Base-by-base conservation (phyloP, 2,888 invertebrate species). In the Xestia c-nigrum region DNA sequence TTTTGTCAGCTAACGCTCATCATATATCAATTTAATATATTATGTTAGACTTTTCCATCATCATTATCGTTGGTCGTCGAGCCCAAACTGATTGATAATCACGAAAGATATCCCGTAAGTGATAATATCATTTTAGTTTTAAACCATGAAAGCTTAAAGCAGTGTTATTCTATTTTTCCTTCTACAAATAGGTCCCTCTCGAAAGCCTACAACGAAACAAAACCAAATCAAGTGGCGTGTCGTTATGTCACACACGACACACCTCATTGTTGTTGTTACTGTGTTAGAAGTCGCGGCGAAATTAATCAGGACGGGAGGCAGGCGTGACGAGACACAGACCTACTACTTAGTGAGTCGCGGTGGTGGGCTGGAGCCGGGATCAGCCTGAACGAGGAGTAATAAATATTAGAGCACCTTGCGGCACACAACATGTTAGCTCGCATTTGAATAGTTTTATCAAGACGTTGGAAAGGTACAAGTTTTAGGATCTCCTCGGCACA, bases 371-470 rank as follows among this genome's bases (percentile, higher is more conserved):
- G 43, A n/a, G 40, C 24, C 46, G 46, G 14, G 46, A 81, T 52
- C 24, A 38, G 9, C 12, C 59, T 52, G 38, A 31, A 38, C 6
- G 24, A 14, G 46, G 24, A 1, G 7, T 65, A 40, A 81, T 74
- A 52, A 24, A 78, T 81, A 65, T 59, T 52, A 74, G 43, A 81
- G 14, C 57, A 74, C 16, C 12, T 43, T 43, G 43, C 12, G 70
- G 79, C 47, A 46, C 21, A 57, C 52, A 47, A 19, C 2, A 40
- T 21, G 57, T 19, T 50, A 5, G 43, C 14, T 38, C 63, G 24
- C 71, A 47, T 47, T 70, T 55, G 21, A 79, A 79, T 77, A 65
- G 64, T 57, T 38, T 81, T 46, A 50, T 65, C 43, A 16, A 24
- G 55, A 57, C n/a, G 55, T 7, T 43, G 31, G 10, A 47, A 55